A percentile compares a stretch with the other conserved stretches of the same genome.
phyloP scores from a whole-genome alignment of 2,888 invertebrate genomes.

The Myopa tessellatipennis region DNA sequence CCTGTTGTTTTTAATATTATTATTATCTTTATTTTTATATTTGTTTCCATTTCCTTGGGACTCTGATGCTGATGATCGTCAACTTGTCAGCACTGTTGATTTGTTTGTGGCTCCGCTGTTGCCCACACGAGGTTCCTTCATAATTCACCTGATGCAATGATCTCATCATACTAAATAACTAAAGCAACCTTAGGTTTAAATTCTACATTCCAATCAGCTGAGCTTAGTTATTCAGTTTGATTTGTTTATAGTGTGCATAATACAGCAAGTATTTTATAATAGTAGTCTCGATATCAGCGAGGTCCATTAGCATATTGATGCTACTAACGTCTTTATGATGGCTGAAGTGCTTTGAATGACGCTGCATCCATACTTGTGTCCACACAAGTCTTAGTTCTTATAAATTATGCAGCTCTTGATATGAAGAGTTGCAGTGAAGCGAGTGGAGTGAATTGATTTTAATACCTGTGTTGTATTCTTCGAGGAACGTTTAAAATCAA shows the following conservation, averaged over 20 bases:
- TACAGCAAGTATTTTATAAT: neutral
- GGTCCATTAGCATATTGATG: constrained; percentile 22
- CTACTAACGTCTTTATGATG: constrained; percentile 14
- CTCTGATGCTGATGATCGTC: constrained; percentile 24
- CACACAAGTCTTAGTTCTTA: too few relatives aligned
- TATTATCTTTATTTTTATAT: constrained; percentile 7
- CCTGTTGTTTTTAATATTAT: neutral
- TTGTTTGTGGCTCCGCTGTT: constrained; percentile 9
- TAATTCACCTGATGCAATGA: constrained; percentile 34
- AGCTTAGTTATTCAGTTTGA: neutral
- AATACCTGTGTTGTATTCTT: too few relatives aligned
- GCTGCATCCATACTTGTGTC: too few relatives aligned
- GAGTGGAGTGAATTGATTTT: too few relatives aligned
- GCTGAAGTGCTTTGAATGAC: neutral
- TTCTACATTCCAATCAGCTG: neutral
- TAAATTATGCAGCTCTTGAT: too few relatives aligned
- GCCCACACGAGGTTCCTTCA: constrained; percentile 1
- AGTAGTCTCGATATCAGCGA: constrained; percentile 16
- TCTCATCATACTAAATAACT: constrained; percentile 28
- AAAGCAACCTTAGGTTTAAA: neutral
- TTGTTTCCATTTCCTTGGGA: neutral
- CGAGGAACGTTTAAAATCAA: too few relatives aligned
- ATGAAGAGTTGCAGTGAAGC: too few relatives aligned
- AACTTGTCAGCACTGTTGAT: constrained; percentile 31
- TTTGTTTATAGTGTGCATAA: neutral